A percentile compares a stretch with the other conserved stretches of the same genome.
Conservation (phyloP, 2,797 vertebrate genomes). For the Vultur gryphus region DNA sequence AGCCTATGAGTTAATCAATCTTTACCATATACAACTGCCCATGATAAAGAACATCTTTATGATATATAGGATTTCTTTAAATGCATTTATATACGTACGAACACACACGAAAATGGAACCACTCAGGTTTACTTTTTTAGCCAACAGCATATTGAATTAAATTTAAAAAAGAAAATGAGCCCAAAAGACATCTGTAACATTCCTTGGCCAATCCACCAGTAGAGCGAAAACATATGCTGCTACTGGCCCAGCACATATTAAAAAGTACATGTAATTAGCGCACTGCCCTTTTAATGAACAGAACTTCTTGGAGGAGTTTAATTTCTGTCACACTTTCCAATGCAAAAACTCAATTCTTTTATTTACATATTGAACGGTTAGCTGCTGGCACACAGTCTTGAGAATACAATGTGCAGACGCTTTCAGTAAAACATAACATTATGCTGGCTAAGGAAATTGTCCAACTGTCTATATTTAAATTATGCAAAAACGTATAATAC, state of each 20-base stretch:
- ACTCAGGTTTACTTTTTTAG: not conserved
- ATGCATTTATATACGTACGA: not conserved
- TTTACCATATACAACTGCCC: not conserved
- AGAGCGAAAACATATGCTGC: not conserved
- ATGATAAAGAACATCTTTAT: not conserved
- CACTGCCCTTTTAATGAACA: not conserved
- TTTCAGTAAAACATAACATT: conserved; percentile 44
- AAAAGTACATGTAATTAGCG: not conserved
- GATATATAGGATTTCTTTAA: not conserved
- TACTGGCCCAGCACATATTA: not conserved
- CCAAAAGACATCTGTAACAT: not conserved
- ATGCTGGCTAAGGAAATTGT: conserved; percentile 34
- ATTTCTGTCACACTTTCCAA: conserved; percentile 10
- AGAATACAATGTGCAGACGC: not conserved
- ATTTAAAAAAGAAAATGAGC: not conserved
- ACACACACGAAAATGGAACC: not conserved
- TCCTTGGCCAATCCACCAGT: not conserved
- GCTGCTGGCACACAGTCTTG: not conserved
- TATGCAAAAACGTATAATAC: conserved; percentile 41
- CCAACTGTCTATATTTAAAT: conserved; percentile 59
- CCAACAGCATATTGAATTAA: not conserved
- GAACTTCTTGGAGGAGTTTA: not conserved
- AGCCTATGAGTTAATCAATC: not conserved
- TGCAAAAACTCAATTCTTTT: conserved; percentile 15
- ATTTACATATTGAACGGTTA: conserved; percentile 40